phyloP scores from a whole-genome alignment of 2,113 vertebrate species.

The Cephalopholis sonnerati region DNA sequence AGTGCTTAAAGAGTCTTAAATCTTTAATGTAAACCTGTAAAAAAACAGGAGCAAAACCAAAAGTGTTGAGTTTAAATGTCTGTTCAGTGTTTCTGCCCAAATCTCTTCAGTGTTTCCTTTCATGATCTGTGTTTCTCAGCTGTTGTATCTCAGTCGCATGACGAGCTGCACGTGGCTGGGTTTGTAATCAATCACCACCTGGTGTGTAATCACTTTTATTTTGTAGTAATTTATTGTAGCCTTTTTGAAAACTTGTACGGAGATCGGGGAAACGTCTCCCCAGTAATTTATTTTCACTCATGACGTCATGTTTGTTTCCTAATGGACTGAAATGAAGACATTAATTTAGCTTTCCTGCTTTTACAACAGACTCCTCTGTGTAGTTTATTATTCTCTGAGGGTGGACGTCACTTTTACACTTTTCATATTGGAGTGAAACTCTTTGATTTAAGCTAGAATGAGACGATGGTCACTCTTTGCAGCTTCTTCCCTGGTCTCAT shows the following conservation, averaged over 20 bases:
- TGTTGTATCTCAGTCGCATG: not conserved
- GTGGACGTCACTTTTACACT: not conserved
- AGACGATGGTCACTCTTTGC: slow-evolving; percentile 20
- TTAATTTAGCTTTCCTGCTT: not conserved
- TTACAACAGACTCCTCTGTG: not conserved
- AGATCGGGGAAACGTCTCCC: not conserved
- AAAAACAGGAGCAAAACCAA: too few relatives aligned
- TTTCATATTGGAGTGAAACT: slow-evolving; percentile 22
- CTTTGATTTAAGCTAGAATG: not conserved
- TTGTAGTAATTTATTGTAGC: slow-evolving; percentile 79
- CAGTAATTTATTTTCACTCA: slow-evolving; percentile 21
- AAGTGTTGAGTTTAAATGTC: too few relatives aligned
- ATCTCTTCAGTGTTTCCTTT: not conserved
- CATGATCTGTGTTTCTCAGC: not conserved
- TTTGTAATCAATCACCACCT: slow-evolving; percentile 22
- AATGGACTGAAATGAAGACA: slow-evolving; percentile 20
- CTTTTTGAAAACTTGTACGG: slow-evolving; percentile 18
- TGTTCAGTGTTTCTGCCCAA: not conserved
- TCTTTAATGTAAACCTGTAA: too few relatives aligned
- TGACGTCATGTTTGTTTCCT: slow-evolving; percentile 23
- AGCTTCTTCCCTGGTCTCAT: too few relatives aligned
- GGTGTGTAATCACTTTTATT: slow-evolving; percentile 36
- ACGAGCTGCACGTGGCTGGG: not conserved
- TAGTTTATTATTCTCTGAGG: not conserved
- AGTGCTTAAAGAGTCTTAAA: too few relatives aligned